Percentiles rank a stretch among this genome's conserved stretches.
Evolutionary conservation across 2,797 vertebrate species (phyloP).

Genomic region (Ptychadena robeensis): DNA sequence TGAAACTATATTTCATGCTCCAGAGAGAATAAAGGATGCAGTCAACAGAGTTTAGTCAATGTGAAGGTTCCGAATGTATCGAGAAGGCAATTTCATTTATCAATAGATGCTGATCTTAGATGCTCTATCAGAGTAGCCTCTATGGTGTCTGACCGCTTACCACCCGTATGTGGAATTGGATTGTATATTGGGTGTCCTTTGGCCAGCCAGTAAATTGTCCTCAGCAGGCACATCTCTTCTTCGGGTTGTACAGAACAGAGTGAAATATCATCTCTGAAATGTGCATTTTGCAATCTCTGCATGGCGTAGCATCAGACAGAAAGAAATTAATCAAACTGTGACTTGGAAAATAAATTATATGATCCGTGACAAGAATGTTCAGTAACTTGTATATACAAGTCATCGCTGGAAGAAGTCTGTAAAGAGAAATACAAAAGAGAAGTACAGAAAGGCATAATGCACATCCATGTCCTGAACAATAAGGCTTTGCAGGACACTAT

Average conservation of each 20-base stretch:
- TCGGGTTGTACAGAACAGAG: background rate
- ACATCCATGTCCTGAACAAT: background rate
- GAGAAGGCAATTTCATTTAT: conserved; percentile 39
- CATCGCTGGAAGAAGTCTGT: no score
- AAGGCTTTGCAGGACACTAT: background rate
- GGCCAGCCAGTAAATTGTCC: background rate
- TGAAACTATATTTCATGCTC: conserved; percentile 45
- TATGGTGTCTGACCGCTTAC: background rate
- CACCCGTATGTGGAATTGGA: background rate
- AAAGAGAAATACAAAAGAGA: no score
- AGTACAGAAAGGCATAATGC: background rate
- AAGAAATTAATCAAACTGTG: background rate
- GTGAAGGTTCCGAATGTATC: conserved; percentile 4
- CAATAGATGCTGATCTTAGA: conserved; percentile 7
- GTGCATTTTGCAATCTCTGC: background rate
- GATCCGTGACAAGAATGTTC: background rate
- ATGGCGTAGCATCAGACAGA: background rate
- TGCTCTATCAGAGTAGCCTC: background rate
- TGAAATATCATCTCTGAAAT: background rate
- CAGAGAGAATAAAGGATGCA: conserved; percentile 20
- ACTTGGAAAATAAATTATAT: background rate
- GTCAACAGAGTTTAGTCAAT: conserved; percentile 29
- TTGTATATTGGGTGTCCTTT: background rate
- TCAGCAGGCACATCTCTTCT: background rate
- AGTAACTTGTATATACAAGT: no score